phyloP scores from a whole-genome alignment of 2,888 invertebrate species.

The Bembecia ichneumoniformis region DNA sequence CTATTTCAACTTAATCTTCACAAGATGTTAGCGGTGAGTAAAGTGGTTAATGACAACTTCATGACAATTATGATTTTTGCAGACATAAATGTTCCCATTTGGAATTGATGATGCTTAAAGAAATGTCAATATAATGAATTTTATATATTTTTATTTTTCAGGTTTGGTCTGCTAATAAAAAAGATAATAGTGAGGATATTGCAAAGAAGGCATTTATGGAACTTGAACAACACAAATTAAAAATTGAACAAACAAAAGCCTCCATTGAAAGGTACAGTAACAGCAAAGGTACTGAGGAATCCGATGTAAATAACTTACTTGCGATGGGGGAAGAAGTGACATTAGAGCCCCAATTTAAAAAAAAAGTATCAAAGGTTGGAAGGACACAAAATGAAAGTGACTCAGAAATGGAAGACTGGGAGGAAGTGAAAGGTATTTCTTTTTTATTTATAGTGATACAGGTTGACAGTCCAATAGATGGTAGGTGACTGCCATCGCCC shows the following conservation, averaged over 20 bases:
- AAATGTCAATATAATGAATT: too few species aligned
- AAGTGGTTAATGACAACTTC: too few species aligned
- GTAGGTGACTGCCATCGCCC: too few species aligned
- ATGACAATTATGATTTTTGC: too few species aligned
- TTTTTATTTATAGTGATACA: background rate
- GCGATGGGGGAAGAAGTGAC: slow-evolving; percentile 75
- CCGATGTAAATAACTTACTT: slow-evolving; percentile 75
- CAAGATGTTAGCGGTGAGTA: too few species aligned
- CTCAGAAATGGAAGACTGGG: slow-evolving; percentile 80
- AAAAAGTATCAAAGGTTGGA: slow-evolving; percentile 32
- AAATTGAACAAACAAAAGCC: slow-evolving; percentile 74
- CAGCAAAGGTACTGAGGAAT: slow-evolving; percentile 25
- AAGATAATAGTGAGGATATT: slow-evolving; percentile 52
- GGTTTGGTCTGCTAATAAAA: slow-evolving; percentile 47
- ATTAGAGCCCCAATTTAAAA: slow-evolving; percentile 18
- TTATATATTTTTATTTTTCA: slow-evolving; percentile 12
- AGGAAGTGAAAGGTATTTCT: slow-evolving; percentile 77
- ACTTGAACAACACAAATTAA: slow-evolving; percentile 71
- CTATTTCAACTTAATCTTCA: too few species aligned
- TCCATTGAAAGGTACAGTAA: slow-evolving; percentile 63
- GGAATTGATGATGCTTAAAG: too few species aligned
- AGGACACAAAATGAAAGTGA: slow-evolving; percentile 55
- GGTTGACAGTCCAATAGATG: too few species aligned
- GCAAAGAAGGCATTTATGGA: slow-evolving; percentile 67
- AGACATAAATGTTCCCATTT: too few species aligned